Evolutionary conservation across 2,888 invertebrate species (phyloP).

Genomic region (Octonoba sinensis): DNA sequence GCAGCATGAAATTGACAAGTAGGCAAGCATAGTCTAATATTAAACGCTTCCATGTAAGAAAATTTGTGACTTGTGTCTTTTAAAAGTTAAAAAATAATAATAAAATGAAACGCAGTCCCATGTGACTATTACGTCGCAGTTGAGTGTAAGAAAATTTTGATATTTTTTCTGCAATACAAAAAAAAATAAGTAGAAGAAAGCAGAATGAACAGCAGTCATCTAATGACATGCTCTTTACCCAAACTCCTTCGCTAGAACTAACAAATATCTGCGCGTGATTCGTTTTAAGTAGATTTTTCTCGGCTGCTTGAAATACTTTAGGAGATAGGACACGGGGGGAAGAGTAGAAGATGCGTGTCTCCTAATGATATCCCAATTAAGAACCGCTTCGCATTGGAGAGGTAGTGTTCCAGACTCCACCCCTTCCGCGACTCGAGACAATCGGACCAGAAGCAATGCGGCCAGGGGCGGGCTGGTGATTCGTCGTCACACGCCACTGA

Average conservation of each 20-base stretch:
- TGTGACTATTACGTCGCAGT: no score
- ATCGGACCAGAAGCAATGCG: constrained; percentile 54
- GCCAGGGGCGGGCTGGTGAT: constrained; percentile 43
- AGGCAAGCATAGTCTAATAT: no score
- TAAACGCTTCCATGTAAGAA: no score
- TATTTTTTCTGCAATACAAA: no score
- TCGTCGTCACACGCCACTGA: constrained; percentile 57
- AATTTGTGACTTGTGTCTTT: no score
- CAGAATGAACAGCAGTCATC: not conserved
- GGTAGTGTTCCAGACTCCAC: constrained; percentile 45
- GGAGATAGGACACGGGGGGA: no score
- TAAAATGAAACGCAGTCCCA: no score
- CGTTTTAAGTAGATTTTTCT: constrained; percentile 8
- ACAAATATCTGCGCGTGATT: constrained; percentile 29
- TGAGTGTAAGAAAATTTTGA: no score
- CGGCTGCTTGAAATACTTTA: no score
- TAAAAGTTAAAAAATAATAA: no score
- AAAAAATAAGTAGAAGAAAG: no score
- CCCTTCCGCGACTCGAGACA: constrained; percentile 45
- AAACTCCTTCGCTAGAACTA: not conserved
- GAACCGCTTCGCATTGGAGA: constrained; percentile 38
- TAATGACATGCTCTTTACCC: constrained; percentile 9
- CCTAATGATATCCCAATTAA: constrained; percentile 51
- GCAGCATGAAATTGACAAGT: not conserved
- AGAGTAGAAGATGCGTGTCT: constrained; percentile 17